Conservation (phyloP, 2,888 invertebrate genomes). For the Cryptus armator region DNA sequence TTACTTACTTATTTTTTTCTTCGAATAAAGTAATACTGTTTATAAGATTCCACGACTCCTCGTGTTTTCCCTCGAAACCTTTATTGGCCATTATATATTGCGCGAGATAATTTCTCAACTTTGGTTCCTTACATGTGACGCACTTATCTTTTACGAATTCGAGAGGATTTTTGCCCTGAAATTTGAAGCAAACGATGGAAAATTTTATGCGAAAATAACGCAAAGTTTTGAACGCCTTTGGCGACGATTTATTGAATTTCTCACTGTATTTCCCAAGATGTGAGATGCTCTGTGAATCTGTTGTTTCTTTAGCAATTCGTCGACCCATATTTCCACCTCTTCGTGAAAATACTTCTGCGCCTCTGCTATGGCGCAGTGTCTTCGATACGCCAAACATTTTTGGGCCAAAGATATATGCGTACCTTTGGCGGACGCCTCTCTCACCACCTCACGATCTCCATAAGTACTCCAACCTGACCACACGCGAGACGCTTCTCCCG, state of each 20-base stretch:
- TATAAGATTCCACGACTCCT: conserved; percentile 85
- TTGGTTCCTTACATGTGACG: conserved; percentile 87
- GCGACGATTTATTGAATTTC: conserved; percentile 4
- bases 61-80: conserved; percentile 80
- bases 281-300: conserved; percentile 89
- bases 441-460: conserved; percentile 88
- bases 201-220: background rate
- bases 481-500: conserved; percentile 87
- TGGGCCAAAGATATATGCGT: conserved; percentile 88
- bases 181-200: background rate
- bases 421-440: conserved; percentile 90
- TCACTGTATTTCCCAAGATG: conserved; percentile 87
- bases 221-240: conserved; percentile 8
- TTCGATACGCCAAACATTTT: conserved; percentile 87
- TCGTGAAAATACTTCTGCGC: conserved; percentile 83
- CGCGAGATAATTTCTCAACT: conserved; percentile 89
- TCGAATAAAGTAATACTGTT: conserved; percentile 79
- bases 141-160: conserved; percentile 88
- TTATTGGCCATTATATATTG: conserved; percentile 88
- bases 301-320: conserved; percentile 87
- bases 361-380: conserved; percentile 86
- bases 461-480: conserved; percentile 90
- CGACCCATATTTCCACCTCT: conserved; percentile 89
- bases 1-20: conserved; percentile 75
- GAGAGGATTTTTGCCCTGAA: conserved; percentile 86